Evolutionary conservation across 2,113 vertebrate species (phyloP).

Genomic region (Amphiprion percula): DNA sequence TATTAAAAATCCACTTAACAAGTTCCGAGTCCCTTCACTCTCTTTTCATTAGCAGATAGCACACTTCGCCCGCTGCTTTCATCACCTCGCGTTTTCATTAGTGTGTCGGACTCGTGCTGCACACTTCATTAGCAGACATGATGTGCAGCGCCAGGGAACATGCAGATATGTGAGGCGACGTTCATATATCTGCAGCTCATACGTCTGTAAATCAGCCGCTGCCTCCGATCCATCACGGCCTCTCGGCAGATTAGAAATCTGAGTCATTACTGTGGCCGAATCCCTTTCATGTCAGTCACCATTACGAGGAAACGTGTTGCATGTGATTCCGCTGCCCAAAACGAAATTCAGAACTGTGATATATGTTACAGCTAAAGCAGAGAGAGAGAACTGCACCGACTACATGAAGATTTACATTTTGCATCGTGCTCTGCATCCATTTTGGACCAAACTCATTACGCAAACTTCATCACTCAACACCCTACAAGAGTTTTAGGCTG

Average conservation of each 20-base stretch:
- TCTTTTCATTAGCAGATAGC: constrained; percentile 54
- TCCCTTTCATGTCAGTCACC: constrained; percentile 44
- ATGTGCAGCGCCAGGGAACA: constrained; percentile 3
- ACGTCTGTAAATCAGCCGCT: constrained; percentile 23
- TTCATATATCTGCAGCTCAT: constrained; percentile 6
- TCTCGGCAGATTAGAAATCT: constrained; percentile 41
- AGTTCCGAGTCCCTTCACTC: constrained; percentile 33
- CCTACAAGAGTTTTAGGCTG: not conserved
- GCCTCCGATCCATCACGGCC: constrained; percentile 40
- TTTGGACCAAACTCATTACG: constrained; percentile 31
- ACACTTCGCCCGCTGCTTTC: constrained; percentile 13
- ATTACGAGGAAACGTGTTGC: constrained; percentile 37
- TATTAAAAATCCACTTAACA: constrained; percentile 68
- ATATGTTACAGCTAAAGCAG: constrained; percentile 3
- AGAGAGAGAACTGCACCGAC: not conserved
- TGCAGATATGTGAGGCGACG: not conserved
- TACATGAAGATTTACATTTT: constrained; percentile 12
- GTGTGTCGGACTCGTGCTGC: constrained; percentile 22
- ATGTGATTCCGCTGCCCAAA: constrained; percentile 20
- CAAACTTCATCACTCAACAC: constrained; percentile 18
- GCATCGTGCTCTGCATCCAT: constrained; percentile 8
- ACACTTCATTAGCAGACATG: constrained; percentile 49
- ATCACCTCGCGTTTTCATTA: constrained; percentile 41
- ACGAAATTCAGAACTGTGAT: constrained; percentile 37
- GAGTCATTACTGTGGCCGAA: constrained; percentile 31